These are phyloP conservation scores for Neoitamus cyanurus DNA, from an alignment of 2,888 invertebrate genomes.

Conservation along the genomic window DNA sequence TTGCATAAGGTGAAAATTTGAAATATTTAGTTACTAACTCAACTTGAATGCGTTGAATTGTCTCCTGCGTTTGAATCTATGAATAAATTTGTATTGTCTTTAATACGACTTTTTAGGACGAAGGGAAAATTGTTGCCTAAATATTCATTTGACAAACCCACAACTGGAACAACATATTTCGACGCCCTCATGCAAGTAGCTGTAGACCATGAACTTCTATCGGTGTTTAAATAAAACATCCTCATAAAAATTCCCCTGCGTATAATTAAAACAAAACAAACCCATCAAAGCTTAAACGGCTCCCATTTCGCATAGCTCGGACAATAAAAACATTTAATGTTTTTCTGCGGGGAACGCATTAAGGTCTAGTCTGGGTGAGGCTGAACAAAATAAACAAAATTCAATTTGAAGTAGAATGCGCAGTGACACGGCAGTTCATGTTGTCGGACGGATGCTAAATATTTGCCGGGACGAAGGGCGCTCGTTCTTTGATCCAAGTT, in stretches of 20 bases:
- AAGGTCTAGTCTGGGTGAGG: not conserved
- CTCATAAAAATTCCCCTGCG: not conserved
- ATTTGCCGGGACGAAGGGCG: not conserved
- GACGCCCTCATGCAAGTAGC: not conserved
- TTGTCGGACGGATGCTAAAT: not conserved
- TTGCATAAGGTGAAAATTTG: too few relatives aligned
- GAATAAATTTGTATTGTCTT: too few relatives aligned
- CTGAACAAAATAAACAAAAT: not conserved
- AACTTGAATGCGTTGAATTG: too few relatives aligned
- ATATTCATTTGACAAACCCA: not conserved
- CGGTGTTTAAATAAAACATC: not conserved
- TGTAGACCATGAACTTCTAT: not conserved
- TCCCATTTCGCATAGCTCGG: not conserved
- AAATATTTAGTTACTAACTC: too few relatives aligned
- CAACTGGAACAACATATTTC: not conserved
- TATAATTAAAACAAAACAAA: not conserved
- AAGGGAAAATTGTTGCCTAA: not conserved
- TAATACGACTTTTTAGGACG: not conserved
- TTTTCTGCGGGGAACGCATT: not conserved
- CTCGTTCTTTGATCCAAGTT: not conserved
- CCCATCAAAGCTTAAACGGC: not conserved
- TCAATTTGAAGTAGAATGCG: not conserved
- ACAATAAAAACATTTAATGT: not conserved
- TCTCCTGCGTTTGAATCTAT: too few relatives aligned
- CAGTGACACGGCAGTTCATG: not conserved